Evolutionary conservation across 1,140 invertebrate genomes (phyloP).

Genomic region (Orchesella cincta): DNA sequence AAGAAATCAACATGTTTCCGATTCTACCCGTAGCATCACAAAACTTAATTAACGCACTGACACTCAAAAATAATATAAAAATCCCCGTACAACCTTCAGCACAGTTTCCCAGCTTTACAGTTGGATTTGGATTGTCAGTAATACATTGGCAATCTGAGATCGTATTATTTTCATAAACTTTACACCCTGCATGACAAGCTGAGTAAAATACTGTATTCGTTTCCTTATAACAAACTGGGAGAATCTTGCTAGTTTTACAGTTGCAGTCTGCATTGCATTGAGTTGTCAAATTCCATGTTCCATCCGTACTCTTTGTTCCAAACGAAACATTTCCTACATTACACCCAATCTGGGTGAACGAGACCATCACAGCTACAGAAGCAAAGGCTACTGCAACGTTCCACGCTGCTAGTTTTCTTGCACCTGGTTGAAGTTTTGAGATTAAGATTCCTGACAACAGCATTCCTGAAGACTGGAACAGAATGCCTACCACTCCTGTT

Average conservation of each 20-base stretch:
- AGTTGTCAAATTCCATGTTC: constrained; percentile 39
- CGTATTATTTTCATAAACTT: constrained; percentile 27
- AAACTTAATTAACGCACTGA: constrained; percentile 52
- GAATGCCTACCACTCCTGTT: constrained; percentile 63
- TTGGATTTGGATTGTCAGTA: constrained; percentile 6
- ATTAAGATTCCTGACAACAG: constrained; percentile 69
- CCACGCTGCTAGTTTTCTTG: constrained; percentile 70
- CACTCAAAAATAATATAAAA: constrained; percentile 52
- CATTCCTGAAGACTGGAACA: constrained; percentile 72
- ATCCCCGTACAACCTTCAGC: constrained; percentile 45
- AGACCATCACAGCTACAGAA: constrained; percentile 66
- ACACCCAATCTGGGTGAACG: constrained; percentile 72
- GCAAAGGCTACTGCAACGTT: constrained; percentile 70
- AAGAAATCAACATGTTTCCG: constrained; percentile 53
- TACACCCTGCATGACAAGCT: constrained; percentile 52
- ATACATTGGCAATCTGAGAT: constrained; percentile 43
- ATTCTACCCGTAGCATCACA: constrained; percentile 52
- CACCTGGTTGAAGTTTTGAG: constrained; percentile 68
- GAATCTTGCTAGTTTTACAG: constrained; percentile 48
- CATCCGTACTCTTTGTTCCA: constrained; percentile 9
- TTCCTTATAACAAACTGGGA: constrained; percentile 51
- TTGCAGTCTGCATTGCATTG: constrained; percentile 51
- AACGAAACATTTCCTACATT: constrained; percentile 44
- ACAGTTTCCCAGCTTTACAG: constrained; percentile 50
- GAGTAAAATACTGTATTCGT: constrained; percentile 50